Percentiles rank a stretch among this genome's conserved stretches.
Conservation (phyloP, 2,888 invertebrate species). For the Tryphoninae sp. region DNA sequence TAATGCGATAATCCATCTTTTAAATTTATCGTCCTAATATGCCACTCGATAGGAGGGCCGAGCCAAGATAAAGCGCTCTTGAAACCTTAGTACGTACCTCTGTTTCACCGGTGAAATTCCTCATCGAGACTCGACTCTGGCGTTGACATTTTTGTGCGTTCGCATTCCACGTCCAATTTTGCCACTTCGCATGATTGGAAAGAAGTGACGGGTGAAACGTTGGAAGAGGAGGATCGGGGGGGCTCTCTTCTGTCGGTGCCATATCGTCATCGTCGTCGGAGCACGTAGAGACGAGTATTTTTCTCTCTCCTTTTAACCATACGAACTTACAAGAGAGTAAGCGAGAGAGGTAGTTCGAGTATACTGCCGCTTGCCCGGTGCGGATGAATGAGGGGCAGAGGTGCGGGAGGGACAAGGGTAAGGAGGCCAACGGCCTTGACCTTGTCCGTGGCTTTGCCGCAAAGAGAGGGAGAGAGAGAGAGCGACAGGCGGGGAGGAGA, state of each 20-base stretch:
- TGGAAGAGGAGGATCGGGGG: constrained; percentile 8
- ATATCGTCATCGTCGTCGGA: constrained; percentile 66
- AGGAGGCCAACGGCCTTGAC: constrained; percentile 78
- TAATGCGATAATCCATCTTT: background rate
- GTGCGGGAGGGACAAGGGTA: constrained; percentile 61
- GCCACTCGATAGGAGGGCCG: no score
- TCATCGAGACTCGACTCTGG: background rate
- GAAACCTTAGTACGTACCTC: background rate
- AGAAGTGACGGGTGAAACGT: background rate
- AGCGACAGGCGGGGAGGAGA: constrained; percentile 49
- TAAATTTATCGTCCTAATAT: no score
- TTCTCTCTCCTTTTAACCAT: constrained; percentile 18
- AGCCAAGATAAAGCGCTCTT: background rate
- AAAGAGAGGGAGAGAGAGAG: constrained; percentile 63
- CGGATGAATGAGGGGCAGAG: constrained; percentile 60
- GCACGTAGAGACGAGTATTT: constrained; percentile 45
- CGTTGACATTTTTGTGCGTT: constrained; percentile 49
- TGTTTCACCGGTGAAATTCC: constrained; percentile 24
- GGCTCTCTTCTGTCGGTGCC: constrained; percentile 27
- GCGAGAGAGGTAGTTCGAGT: constrained; percentile 43
- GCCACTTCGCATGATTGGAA: constrained; percentile 24
- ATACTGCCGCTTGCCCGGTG: constrained; percentile 52
- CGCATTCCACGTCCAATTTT: constrained; percentile 31
- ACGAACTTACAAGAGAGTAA: constrained; percentile 29
- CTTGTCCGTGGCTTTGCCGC: constrained; percentile 74